Evolutionary conservation across 2,113 vertebrate genomes (phyloP), one percentile per base, ranked within the genome.

Genomic region (Apteryx owenii): DNA sequence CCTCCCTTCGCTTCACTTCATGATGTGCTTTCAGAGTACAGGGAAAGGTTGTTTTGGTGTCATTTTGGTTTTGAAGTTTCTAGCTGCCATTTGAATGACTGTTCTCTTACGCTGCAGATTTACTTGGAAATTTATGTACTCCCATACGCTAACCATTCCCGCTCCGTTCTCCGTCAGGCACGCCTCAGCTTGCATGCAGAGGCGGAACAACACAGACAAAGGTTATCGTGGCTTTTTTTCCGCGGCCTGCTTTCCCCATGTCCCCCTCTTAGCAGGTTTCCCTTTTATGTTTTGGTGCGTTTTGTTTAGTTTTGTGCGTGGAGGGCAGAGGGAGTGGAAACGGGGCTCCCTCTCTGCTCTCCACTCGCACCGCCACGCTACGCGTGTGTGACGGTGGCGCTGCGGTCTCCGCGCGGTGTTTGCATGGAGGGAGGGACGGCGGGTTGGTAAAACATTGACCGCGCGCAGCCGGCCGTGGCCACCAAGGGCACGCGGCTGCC

Each of bases 391-490:
- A 91, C 92, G 95, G 94, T 66, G 77, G 97, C 83, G 28, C 89
- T 98, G 95, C 98, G 96, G 96, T 98, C 95, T 84, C 89, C 94
- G 78, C 75, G 29, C 81, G 64, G 86, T 98, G 98, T 98, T 98
- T 98, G 98, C 97, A 95, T 88, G 98, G 96, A 98, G 98, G 98
- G 98, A 98, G 98, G 98, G 98, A 98, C 98, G n/a, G 71, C 20
- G 38, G 97, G 90, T 77, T 94, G 94, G 98, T 98, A 95, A 98
- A 98, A 98, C 98, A 98, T 98, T 98, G 98, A 98, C 98, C 96
- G 96, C 44, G 90, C 46, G 28, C 95, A 53, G 89, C 95, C 97
- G 96, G 97, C 94, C 77, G 89, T 93, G 98, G 97, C 89, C 66
- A 31, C 82, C 94, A 98, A 97, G 97, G 98, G 98, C 58, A n/a